phyloP scores from a whole-genome alignment of 2,888 invertebrate genomes.

The Geotrupes spiniger region DNA sequence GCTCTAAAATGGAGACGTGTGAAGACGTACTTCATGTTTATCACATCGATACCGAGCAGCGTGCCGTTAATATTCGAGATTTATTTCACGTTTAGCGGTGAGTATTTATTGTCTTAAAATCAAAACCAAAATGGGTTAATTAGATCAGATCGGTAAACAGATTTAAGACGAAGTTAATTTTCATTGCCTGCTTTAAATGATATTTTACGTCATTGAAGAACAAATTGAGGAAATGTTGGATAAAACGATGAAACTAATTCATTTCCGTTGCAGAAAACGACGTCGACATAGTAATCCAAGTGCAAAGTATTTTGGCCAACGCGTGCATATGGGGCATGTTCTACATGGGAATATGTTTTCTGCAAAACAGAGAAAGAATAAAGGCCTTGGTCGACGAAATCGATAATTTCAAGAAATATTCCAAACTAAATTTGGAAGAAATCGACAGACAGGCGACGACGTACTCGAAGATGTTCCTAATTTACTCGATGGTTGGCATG shows the following conservation, averaged over 20 bases:
- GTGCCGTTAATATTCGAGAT: neutral
- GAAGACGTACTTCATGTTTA: constrained; percentile 1
- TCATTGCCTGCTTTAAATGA: too few species aligned
- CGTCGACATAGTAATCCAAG: constrained; percentile 12
- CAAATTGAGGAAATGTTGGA: too few species aligned
- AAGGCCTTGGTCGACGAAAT: constrained; percentile 18
- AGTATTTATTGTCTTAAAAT: neutral
- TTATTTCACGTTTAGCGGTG: constrained; percentile 1
- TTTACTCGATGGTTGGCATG: constrained; percentile 32
- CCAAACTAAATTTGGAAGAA: constrained; percentile 20
- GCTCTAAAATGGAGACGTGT: constrained; percentile 6
- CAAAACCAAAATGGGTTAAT: too few species aligned
- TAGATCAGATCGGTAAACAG: too few species aligned
- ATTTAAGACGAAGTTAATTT: too few species aligned
- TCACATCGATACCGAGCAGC: neutral
- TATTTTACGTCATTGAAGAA: too few species aligned
- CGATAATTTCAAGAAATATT: constrained; percentile 17
- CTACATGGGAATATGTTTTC: constrained; percentile 34
- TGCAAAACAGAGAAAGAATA: constrained; percentile 26
- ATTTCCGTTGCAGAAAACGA: constrained; percentile 14
- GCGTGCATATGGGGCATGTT: constrained; percentile 35
- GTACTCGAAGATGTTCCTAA: constrained; percentile 31
- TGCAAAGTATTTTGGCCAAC: constrained; percentile 31
- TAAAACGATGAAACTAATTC: neutral
- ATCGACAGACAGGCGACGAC: constrained; percentile 30